Evolutionary conservation across 2,113 vertebrate genomes (phyloP), one percentile per base, ranked within the genome.

Genomic region (Monarcha castaneiventris): DNA sequence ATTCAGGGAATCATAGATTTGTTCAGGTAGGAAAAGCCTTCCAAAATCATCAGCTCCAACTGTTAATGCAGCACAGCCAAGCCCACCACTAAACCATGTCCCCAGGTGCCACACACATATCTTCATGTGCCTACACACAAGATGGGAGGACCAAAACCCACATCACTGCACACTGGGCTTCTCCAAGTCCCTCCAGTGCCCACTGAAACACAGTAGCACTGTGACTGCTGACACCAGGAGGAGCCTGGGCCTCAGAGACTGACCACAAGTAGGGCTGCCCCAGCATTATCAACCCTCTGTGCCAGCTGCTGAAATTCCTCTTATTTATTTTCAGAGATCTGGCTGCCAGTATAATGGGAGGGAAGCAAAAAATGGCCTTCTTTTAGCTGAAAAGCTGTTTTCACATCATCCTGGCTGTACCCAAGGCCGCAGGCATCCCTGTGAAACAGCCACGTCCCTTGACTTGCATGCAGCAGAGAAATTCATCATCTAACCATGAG

Each of bases 161-260:
- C 1, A 0, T 11, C 29, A 18, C 16, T 6, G 41, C 56, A 26
- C 5, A 0, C 3, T 27, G 44, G 54, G 25, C 30, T 86, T 44
- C 49, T 33, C 23, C 44, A 23, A 13, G 26, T 20, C 7, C 6
- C 51, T 13, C 19, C 27, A 12, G 23, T 5, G 4, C 39, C 66
- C 11, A 5, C 7, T 8, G 44, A 52, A n/a, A 29, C 16, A 17
- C 10, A 3, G 3, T 0, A 41, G 39, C 2, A 2, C 19, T 32
- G 16, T 17, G 9, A 37, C 58, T 37, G 46, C 33, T 33, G 30
- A 10, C 20, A 39, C 20, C 19, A 26, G 48, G 14, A 32, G 16
- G 9, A 92, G 10, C 16, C 41, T 46, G 14, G 44, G 20, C 44
- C 55, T 46, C 23, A 8, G 15, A 9, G 8, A 39, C 21, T 32